Evolutionary conservation across 2,113 vertebrate species (phyloP).

Genomic region (Hemiprocne comata): DNA sequence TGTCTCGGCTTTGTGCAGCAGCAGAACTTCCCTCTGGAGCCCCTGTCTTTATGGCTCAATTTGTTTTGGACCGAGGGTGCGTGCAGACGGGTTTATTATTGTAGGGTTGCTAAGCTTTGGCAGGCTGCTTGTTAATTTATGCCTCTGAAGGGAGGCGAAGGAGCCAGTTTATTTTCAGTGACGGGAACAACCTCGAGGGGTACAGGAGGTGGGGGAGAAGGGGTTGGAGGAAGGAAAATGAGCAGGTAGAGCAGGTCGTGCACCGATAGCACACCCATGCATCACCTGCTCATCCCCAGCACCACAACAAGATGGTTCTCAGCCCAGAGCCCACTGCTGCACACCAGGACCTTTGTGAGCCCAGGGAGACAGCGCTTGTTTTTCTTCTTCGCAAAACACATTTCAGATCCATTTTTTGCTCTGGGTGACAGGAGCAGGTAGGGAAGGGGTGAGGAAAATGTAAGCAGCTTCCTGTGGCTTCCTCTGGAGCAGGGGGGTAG

Average conservation of each 20-base stretch:
- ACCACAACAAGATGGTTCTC: not conserved
- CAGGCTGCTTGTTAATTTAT: not conserved
- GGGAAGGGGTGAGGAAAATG: not conserved
- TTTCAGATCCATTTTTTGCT: not conserved
- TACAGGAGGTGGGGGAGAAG: not conserved
- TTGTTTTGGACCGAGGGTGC: not conserved
- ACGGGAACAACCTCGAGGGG: fast-evolving
- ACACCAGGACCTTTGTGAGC: not conserved
- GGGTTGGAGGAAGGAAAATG: not conserved
- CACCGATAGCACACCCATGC: fast-evolving
- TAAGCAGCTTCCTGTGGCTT: slow-evolving; percentile 42
- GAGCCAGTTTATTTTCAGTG: not conserved
- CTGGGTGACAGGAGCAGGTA: not conserved
- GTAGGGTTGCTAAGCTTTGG: slow-evolving; percentile 8
- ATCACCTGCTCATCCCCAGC: not conserved
- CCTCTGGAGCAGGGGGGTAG: not conserved
- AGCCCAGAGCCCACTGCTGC: not conserved
- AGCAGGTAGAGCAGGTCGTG: not conserved
- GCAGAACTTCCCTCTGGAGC: not conserved
- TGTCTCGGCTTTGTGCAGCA: fast-evolving
- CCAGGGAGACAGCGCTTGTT: not conserved
- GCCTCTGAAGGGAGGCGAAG: not conserved
- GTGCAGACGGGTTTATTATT: not conserved
- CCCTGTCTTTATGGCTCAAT: not conserved
- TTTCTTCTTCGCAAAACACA: not conserved